These are phyloP conservation scores for Magallana gigas DNA, from an alignment of 1,140 invertebrate genomes.

Conservation along the genomic window DNA sequence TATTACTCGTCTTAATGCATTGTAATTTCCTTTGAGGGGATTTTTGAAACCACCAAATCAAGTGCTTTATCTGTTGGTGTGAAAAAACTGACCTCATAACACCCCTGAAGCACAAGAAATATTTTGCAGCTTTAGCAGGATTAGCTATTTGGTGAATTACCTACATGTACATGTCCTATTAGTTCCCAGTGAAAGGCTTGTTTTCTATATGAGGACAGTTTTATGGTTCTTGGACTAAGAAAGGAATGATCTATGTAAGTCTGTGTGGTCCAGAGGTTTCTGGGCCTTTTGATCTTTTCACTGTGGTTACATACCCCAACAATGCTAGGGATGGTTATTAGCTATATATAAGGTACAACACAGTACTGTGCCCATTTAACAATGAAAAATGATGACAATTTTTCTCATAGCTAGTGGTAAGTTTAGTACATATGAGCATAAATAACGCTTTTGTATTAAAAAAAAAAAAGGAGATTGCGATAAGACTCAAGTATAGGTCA, in stretches of 20 bases:
- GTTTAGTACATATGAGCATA: too few species aligned
- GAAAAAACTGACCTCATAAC: neutral
- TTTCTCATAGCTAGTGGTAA: too few species aligned
- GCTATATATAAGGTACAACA: too few species aligned
- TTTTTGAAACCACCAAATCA: slow-evolving; percentile 15
- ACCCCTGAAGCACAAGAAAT: slow-evolving; percentile 6
- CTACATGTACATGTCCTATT: neutral
- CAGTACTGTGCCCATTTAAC: too few species aligned
- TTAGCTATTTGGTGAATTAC: neutral
- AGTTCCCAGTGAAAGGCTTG: neutral
- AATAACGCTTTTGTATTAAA: too few species aligned
- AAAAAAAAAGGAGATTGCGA: too few species aligned
- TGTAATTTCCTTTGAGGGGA: slow-evolving; percentile 6
- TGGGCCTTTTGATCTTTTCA: neutral
- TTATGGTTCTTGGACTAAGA: neutral
- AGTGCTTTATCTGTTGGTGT: neutral
- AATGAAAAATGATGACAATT: too few species aligned
- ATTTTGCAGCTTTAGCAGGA: neutral
- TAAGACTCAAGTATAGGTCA: too few species aligned
- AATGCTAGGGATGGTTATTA: too few species aligned
- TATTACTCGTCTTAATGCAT: neutral
- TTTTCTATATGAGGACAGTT: neutral
- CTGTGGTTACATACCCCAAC: neutral
- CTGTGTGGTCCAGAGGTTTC: neutral
- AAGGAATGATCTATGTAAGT: slow-evolving; percentile 1